Evolutionary conservation across 2,113 vertebrate species (phyloP), one percentile per base, ranked within the genome.

Genomic region (Ifrita kowaldi): DNA sequence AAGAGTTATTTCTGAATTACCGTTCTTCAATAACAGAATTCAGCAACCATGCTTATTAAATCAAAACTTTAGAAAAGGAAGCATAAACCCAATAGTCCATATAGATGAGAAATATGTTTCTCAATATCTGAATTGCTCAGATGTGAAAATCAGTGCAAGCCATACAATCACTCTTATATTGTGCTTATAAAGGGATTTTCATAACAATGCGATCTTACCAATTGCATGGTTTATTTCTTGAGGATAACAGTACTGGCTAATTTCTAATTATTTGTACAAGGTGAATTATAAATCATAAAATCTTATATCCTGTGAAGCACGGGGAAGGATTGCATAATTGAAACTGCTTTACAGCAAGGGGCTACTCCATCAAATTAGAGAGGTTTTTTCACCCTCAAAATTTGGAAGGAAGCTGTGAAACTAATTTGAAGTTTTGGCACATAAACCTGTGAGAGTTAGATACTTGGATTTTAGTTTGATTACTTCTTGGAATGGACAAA

Each of bases 41-140:
- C 91, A 95, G 70, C 37, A 89, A 91, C 88, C 56, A 41, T 93
- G 64, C 56, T 96, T 96, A 90, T 96, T 87, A 88, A 96, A 97
- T 96, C 82, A 94, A 96, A 97, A 88, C 81, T 86, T 94, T 60
- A 65, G 62, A 70, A 93, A 93, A 97, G 83, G 86, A 95, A 94
- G 37, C 84, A 85, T 87, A 97, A 96, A 97, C 68, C 60, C 81
- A 92, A 80, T 78, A 95, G 81, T 83, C 86, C 88, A 63, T 82
- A 95, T 13, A 93, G 68, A 79, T 69, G 71, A 96, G 86, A 94
- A 96, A 94, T 85, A 88, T 21, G 37, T 95, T 96, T 95, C 64
- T 91, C 59, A 88, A 79, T 67, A 92, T 65, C 67, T 93, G 90
- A 95, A 77, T 82, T 94, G 55, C 82, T 96, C 86, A 87, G 39